phyloP scores from a whole-genome alignment of 2,888 invertebrate genomes.

The Tanytarsus gracilentus region DNA sequence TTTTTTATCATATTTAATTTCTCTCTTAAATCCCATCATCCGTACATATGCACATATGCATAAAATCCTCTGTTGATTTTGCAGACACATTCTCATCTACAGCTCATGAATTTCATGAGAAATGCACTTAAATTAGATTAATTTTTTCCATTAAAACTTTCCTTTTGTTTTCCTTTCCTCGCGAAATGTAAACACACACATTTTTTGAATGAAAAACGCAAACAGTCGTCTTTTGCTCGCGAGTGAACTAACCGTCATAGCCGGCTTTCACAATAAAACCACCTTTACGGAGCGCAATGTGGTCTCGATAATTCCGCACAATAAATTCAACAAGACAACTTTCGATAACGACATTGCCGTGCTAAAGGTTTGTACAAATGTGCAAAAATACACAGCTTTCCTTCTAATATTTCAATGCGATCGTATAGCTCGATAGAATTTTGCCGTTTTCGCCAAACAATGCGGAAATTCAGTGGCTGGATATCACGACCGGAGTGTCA shows the following conservation, averaged over 20 bases:
- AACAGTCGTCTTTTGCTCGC: background rate
- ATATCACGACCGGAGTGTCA: background rate
- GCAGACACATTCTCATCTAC: no score
- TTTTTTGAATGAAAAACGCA: no score
- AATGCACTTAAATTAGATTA: no score
- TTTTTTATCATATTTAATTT: background rate
- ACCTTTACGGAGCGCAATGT: constrained; percentile 29
- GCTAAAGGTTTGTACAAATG: constrained; percentile 31
- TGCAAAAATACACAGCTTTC: background rate
- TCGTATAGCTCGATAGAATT: constrained; percentile 1
- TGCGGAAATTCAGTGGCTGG: constrained; percentile 8
- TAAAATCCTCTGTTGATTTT: no score
- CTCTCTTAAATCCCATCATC: background rate
- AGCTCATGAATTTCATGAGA: no score
- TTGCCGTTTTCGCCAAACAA: constrained; percentile 8
- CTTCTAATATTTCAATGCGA: background rate
- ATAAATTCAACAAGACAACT: constrained; percentile 32
- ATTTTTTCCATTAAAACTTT: no score
- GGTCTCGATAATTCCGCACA: constrained; percentile 30
- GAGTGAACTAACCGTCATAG: background rate
- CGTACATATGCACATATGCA: background rate
- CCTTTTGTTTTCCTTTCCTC: no score
- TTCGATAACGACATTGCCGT: constrained; percentile 35
- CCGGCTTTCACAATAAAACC: background rate
- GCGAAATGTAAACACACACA: no score